phyloP scores from a whole-genome alignment of 1,140 invertebrate species.

The Drosophila ogumai region DNA sequence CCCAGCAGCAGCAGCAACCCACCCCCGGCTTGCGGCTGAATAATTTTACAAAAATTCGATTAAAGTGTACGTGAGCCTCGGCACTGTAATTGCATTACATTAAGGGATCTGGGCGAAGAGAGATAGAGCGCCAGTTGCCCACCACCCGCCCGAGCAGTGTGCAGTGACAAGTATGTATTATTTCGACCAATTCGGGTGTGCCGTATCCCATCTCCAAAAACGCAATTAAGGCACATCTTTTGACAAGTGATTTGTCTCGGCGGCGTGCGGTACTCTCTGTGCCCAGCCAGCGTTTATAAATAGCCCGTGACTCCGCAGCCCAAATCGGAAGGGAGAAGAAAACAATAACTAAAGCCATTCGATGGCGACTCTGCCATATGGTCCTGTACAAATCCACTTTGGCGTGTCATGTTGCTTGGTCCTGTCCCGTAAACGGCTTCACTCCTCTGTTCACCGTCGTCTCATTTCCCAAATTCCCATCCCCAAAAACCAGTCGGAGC shows the following conservation, averaged over 20 bases:
- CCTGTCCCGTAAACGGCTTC: constrained; percentile 26
- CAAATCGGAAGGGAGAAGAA: constrained; percentile 23
- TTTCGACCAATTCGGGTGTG: constrained; percentile 1
- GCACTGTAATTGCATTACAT: constrained; percentile 70
- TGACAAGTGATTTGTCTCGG: constrained; percentile 46
- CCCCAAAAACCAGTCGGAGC: constrained; percentile 53
- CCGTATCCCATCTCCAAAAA: constrained; percentile 24
- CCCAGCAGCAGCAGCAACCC: constrained; percentile 26
- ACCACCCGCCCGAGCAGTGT: constrained; percentile 8
- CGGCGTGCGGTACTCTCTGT: not conserved
- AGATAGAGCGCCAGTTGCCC: constrained; percentile 3
- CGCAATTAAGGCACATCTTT: constrained; percentile 65
- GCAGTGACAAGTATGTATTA: constrained; percentile 21
- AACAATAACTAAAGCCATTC: constrained; percentile 42
- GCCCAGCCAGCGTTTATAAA: constrained; percentile 38
- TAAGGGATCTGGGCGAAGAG: constrained; percentile 30
- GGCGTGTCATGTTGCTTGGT: constrained; percentile 56
- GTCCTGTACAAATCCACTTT: constrained; percentile 65
- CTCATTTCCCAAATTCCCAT: not conserved
- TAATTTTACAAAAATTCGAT: constrained; percentile 76
- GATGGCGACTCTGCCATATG: constrained; percentile 67
- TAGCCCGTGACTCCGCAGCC: constrained; percentile 23
- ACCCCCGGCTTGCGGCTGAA: constrained; percentile 49
- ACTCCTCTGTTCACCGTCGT: constrained; percentile 7
- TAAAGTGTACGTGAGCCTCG: constrained; percentile 54